Evolutionary conservation across 2,888 invertebrate genomes (phyloP).

Genomic region (Asteroscopus sphinx): DNA sequence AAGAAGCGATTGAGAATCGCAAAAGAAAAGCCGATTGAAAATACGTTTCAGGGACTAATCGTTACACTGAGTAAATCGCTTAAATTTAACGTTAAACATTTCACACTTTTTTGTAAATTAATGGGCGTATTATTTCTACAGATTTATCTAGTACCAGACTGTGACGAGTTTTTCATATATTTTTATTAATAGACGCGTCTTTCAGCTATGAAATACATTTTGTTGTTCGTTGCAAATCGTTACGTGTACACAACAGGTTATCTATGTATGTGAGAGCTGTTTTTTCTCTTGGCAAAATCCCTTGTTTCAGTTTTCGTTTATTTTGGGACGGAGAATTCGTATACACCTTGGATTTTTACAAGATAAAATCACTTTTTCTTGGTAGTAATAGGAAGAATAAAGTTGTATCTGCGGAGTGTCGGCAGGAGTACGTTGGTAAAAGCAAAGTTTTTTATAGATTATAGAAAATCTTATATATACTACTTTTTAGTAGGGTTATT

Average conservation of each 20-base stretch:
- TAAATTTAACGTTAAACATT: conserved; percentile 18
- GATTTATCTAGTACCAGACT: conserved; percentile 27
- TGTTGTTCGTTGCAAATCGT: conserved; percentile 63
- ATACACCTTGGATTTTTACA: conserved; percentile 65
- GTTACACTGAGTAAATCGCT: conserved; percentile 24
- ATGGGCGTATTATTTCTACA: conserved; percentile 46
- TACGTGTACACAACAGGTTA: conserved; percentile 43
- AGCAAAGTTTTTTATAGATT: conserved; percentile 3
- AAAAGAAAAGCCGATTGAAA: conserved; percentile 18
- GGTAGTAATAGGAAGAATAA: conserved; percentile 47
- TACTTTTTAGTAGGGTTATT: too few relatives aligned
- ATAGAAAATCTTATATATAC: background rate
- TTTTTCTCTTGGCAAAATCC: conserved; percentile 81
- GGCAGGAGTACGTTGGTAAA: conserved; percentile 10
- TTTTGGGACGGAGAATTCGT: conserved; percentile 71
- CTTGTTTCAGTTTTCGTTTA: conserved; percentile 77
- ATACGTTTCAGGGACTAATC: conserved; percentile 11
- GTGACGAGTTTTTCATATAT: conserved; percentile 61
- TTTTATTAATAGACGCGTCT: conserved; percentile 61
- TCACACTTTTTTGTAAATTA: conserved; percentile 27
- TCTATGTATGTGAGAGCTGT: conserved; percentile 55
- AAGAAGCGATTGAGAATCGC: conserved; percentile 16
- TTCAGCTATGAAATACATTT: conserved; percentile 63
- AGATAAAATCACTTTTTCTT: conserved; percentile 56
- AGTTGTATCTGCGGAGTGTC: conserved; percentile 22